Evolutionary conservation across 2,113 vertebrate genomes (phyloP), one percentile per base, ranked within the genome.

Genomic region (Lasiurus cinereus): DNA sequence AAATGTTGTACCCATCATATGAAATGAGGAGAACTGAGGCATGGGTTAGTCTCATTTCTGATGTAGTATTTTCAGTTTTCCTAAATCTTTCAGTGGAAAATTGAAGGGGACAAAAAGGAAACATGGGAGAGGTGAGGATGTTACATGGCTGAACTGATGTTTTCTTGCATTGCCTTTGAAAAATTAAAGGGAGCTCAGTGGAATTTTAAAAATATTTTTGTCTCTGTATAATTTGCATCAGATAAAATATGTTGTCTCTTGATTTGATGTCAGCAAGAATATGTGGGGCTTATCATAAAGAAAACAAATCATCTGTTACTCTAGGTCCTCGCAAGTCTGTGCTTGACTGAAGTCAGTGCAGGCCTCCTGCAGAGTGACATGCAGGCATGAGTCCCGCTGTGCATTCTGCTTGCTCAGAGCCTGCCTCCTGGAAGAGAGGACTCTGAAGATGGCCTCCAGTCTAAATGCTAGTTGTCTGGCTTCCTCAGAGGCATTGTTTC

Each of bases 141-240:
- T 66, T 39, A 64, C 39, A 39, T 67, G 56, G 29, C 74, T 92
- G 46, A 90, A 67, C 14, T 80, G 19, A 13, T 84, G 3, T 59
- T 46, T 66, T 31, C 67, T 33, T 46, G 10, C 6, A 9, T 29
- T 87, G 64, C 18, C 46, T 94, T 52, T 62, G 39, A 79, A 77
- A 80, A 66, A 67, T 4, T 19, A 54, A 83, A 88, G 31, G 24
- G 15, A 43, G 27, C 24, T 91, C 18, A 56, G 77, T 92, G 89
- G 97, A 96, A 86, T 92, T 85, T 48, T 95, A 96, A 31, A 91
- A 83, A 90, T 93, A 82, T 70, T 88, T 96, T 50, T 87, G 14
- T 85, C 87, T 72, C 46, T 43, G 2, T 76, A 18, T 72, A 46
- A 22, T 96, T 91, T 95, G 54, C 69, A 84, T 92, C 69, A 93